phyloP scores from a whole-genome alignment of 1,140 invertebrate species.

The Drosophila kurseongensis region DNA sequence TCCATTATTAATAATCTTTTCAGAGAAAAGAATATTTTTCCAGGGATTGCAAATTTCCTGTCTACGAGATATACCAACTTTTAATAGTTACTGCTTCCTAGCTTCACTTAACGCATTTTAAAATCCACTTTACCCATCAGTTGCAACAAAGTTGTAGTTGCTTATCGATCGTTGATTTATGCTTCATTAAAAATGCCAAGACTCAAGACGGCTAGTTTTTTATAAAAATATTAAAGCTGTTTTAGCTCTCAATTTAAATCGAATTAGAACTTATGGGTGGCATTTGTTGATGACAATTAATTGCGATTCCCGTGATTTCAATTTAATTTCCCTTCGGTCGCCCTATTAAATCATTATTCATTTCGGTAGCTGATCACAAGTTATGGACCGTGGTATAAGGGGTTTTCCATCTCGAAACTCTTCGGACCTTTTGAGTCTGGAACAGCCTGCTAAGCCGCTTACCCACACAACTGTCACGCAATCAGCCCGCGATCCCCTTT shows the following conservation, averaged over 20 bases:
- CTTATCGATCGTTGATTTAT: conserved; percentile 32
- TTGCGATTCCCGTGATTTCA: conserved; percentile 56
- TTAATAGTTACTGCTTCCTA: not conserved
- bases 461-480: conserved; percentile 77
- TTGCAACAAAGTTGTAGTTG: conserved; percentile 45
- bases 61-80: too few species aligned
- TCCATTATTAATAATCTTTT: not conserved
- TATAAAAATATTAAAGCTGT: not conserved
- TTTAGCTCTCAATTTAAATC: not conserved
- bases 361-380: conserved; percentile 54
- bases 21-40: too few species aligned
- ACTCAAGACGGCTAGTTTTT: conserved; percentile 18
- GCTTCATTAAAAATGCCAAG: conserved; percentile 43
- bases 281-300: conserved; percentile 39
- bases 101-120: conserved; percentile 22
- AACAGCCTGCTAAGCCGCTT: conserved; percentile 73
- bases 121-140: conserved; percentile 16
- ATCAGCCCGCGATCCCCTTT: conserved; percentile 36
- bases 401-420: conserved; percentile 17
- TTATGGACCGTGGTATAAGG: conserved; percentile 32
- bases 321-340: conserved; percentile 57
- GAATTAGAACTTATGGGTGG: conserved; percentile 52
- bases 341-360: conserved; percentile 67
- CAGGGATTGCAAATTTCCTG: too few species aligned
- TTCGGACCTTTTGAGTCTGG: conserved; percentile 25